A percentile compares a stretch with the other conserved stretches of the same genome.
Evolutionary conservation across 2,888 invertebrate species (phyloP).

Genomic region (Cabera pusaria): DNA sequence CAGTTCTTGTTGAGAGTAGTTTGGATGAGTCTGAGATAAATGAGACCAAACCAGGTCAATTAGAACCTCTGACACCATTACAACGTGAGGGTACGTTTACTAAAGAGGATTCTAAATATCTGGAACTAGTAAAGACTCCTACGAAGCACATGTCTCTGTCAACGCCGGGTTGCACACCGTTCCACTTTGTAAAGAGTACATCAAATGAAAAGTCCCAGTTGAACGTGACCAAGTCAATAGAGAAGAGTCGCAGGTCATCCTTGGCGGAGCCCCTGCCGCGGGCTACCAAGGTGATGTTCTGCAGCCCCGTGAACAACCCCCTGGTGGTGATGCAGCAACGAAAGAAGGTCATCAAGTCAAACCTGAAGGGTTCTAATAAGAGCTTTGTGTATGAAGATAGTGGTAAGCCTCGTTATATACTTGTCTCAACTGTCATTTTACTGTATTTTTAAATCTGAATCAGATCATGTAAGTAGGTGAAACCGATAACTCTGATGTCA

Average conservation of each 20-base stretch:
- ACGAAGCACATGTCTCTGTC: conserved; percentile 48
- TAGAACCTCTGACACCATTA: conserved; percentile 43
- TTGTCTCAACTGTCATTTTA: no score
- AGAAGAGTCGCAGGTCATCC: conserved; percentile 50
- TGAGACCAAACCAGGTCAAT: conserved; percentile 2
- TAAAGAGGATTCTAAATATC: conserved; percentile 51
- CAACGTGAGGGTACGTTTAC: conserved; percentile 73
- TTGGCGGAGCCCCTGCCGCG: conserved; percentile 41
- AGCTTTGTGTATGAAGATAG: conserved; percentile 70
- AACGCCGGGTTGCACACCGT: conserved; percentile 68
- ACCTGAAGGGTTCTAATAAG: conserved; percentile 74
- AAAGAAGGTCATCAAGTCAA: conserved; percentile 71
- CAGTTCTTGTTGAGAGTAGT: conserved; percentile 67
- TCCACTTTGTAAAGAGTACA: conserved; percentile 43
- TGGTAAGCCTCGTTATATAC: conserved; percentile 46
- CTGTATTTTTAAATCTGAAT: no score
- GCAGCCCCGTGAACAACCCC: conserved; percentile 64
- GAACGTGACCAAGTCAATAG: conserved; percentile 67
- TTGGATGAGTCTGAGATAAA: conserved; percentile 50
- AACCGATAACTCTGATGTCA: no score
- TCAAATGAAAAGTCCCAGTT: conserved; percentile 48
- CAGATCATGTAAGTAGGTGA: no score
- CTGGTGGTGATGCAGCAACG: conserved; percentile 48
- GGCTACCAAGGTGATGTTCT: conserved; percentile 69
- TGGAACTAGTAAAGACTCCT: conserved; percentile 39